Base-by-base conservation (phyloP, 2,888 invertebrate species). In the Nebria salina region DNA sequence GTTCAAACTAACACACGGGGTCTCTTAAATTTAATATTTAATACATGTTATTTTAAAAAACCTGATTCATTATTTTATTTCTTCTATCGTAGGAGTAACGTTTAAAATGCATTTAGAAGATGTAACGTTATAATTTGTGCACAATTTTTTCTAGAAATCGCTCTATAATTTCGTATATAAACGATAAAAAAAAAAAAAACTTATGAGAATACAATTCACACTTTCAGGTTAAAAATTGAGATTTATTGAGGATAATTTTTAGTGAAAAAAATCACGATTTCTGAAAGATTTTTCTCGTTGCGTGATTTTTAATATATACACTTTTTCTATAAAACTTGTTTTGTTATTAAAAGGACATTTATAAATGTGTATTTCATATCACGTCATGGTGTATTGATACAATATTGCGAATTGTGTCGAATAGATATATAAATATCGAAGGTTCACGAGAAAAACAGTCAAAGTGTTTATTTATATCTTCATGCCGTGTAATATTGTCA, bases 61-160 rank as follows among this genome's bases (percentile, higher is more conserved):
- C 34, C 34, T 75, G 54, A 66, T 80, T 75, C 75, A 66, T 78
- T 72, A 73, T 75, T 80, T 75, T 79, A 66, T 78, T 72, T 78
- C 73, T 78, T 34, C 15, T 43, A 26, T 73, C 72, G 70, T 80
- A 75, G 75, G 75, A 70, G 75, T 70, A 15, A 70, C 41, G 42
- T 75, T 80, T 80, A 80, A 80, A 80, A 80, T 41, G 80, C 64
- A 65, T 26, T 80, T 75, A 80, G 75, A 72, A 43, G 65, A 75
- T 34, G 64, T 25, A 75, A 42, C 64, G 43, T 75, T 80, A 80
- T 80, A 80, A 80, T 80, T 80, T 80, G 26, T 20, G 11, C 11
- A 34, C 70, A 68, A 75, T 75, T 43, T 20, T 15, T n/a, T 15
- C n/a, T 13, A 54, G 8, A 15, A 75, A 70, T 70, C 65, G 34